phyloP scores from a whole-genome alignment of 2,797 vertebrate genomes.

The Percopsis omiscomaycus region DNA sequence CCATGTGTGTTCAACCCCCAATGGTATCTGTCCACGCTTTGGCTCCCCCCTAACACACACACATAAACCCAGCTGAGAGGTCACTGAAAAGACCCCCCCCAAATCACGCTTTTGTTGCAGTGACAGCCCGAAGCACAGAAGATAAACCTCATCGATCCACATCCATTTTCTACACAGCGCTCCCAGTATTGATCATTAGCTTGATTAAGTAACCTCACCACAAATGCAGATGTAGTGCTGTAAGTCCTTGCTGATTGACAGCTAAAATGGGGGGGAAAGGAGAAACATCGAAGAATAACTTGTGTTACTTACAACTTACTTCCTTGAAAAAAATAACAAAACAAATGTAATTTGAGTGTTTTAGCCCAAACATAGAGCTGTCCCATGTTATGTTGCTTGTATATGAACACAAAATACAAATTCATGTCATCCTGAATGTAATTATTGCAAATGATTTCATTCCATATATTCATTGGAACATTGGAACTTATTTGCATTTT shows the following conservation, averaged over 20 bases:
- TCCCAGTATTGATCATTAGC: slow-evolving; percentile 16
- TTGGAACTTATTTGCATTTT: slow-evolving; percentile 7
- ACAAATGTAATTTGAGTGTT: background rate
- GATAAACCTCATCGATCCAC: slow-evolving; percentile 26
- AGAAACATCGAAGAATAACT: slow-evolving; percentile 3
- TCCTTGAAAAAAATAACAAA: too few relatives aligned
- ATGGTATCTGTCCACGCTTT: slow-evolving; percentile 24
- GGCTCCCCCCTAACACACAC: slow-evolving; percentile 6
- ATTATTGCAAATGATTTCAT: slow-evolving; percentile 18
- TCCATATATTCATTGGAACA: background rate
- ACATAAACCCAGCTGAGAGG: slow-evolving; percentile 12
- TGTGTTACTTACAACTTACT: slow-evolving; percentile 3
- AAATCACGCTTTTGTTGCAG: slow-evolving; percentile 34
- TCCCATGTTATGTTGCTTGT: background rate
- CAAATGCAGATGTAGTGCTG: slow-evolving; percentile 9
- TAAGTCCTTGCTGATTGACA: slow-evolving; percentile 2
- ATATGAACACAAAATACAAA: background rate
- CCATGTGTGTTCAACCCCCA: slow-evolving; percentile 36
- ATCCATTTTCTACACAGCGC: slow-evolving; percentile 10
- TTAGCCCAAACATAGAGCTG: slow-evolving; percentile 1
- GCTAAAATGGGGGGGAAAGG: background rate
- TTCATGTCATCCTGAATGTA: slow-evolving; percentile 19
- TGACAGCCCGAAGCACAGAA: slow-evolving; percentile 23
- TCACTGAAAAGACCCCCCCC: slow-evolving; percentile 25
- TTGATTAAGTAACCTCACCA: slow-evolving; percentile 17